A percentile compares a stretch with the other conserved stretches of the same genome.
phyloP scores from a whole-genome alignment of 2,113 vertebrate genomes.

The Sterrhoptilus dennistouni region DNA sequence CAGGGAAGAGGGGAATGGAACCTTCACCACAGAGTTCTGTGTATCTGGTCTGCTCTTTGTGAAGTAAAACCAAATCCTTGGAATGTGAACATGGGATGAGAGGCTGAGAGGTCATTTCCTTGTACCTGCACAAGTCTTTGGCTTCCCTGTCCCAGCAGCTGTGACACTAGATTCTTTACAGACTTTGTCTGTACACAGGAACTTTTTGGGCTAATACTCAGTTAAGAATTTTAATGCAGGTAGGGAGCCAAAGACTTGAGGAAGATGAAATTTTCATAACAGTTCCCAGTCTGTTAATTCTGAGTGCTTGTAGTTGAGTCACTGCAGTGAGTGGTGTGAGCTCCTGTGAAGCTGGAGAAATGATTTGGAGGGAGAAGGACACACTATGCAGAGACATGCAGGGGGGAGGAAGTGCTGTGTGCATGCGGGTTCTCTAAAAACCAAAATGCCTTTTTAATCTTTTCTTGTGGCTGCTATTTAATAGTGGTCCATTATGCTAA shows the following conservation, averaged over 20 bases:
- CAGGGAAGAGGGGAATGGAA: background rate
- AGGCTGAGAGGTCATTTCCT: background rate
- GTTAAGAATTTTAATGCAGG: background rate
- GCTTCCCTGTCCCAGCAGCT: background rate
- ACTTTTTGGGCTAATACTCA: background rate
- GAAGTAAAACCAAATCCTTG: background rate
- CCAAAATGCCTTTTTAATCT: background rate
- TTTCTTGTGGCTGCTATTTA: background rate
- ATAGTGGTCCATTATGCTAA: background rate
- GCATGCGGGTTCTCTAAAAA: background rate
- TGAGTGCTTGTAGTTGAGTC: background rate
- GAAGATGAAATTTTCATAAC: background rate
- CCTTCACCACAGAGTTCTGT: background rate
- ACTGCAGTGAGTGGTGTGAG: accelerated
- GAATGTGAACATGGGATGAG: background rate
- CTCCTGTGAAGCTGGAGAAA: background rate
- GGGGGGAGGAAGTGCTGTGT: background rate
- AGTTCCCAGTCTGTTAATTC: background rate
- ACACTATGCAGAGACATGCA: background rate
- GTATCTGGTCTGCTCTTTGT: background rate
- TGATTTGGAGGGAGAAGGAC: background rate
- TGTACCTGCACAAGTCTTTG: background rate
- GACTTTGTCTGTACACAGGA: background rate
- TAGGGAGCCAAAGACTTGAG: background rate
- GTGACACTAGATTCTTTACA: background rate